Conservation (phyloP, 2,888 invertebrate species). For the Hydrotaea cyrtoneurina region DNA sequence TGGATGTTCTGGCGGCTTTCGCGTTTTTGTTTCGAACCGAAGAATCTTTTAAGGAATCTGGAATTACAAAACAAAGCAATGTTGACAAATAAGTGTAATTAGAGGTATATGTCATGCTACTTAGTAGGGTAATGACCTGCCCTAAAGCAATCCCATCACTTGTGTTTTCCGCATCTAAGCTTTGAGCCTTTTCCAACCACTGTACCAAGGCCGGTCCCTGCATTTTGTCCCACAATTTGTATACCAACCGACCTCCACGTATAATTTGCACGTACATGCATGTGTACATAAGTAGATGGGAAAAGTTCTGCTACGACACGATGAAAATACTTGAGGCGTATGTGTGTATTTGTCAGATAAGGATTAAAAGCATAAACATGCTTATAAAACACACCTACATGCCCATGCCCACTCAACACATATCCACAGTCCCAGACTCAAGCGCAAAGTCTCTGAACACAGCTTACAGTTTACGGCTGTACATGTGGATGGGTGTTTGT, state of each 20-base stretch:
- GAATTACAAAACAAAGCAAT: too few species aligned
- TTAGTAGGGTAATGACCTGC: too few species aligned
- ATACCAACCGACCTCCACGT: background rate
- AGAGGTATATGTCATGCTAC: too few species aligned
- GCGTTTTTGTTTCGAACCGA: too few species aligned
- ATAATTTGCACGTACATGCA: background rate
- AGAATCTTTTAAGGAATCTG: too few species aligned
- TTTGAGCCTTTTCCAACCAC: too few species aligned
- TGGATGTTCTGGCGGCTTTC: too few species aligned
- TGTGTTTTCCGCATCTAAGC: too few species aligned
- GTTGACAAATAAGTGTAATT: too few species aligned
- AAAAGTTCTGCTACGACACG: background rate
- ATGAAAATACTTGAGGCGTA: background rate
- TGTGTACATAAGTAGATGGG: background rate
- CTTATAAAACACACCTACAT: slow-evolving; percentile 15
- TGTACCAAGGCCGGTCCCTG: too few species aligned
- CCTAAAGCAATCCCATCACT: too few species aligned
- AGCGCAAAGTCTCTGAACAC: background rate
- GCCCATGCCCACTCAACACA: background rate
- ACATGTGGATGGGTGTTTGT: background rate
- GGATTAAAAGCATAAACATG: slow-evolving; percentile 36
- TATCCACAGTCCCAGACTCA: background rate
- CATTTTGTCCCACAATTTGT: background rate
- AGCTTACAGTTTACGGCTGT: background rate
- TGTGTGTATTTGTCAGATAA: slow-evolving; percentile 21